phyloP scores from a whole-genome alignment of 2,113 vertebrate genomes.

The Triplophysa siluroides region DNA sequence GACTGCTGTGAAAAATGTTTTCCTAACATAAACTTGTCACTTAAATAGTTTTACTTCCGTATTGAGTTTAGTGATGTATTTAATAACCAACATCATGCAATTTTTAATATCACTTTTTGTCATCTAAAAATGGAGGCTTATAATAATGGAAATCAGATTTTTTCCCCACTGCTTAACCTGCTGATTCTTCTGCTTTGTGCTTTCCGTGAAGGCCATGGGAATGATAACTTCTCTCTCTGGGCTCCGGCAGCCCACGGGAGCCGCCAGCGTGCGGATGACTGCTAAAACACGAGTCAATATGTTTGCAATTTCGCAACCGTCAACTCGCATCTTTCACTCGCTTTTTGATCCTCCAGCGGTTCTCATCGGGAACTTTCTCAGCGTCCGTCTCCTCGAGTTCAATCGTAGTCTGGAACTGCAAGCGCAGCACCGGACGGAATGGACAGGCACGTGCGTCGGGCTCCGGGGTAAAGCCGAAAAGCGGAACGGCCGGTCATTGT shows the following conservation, averaged over 20 bases:
- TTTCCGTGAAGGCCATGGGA: constrained; percentile 2
- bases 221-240: constrained; percentile 22
- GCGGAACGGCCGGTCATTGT: constrained; percentile 16
- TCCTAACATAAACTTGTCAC: background rate
- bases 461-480: background rate
- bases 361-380: constrained; percentile 12
- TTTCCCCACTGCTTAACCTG: background rate
- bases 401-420: constrained; percentile 17
- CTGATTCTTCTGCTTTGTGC: background rate
- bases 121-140: background rate
- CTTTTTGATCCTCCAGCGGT: constrained; percentile 4
- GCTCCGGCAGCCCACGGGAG: constrained; percentile 3
- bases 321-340: constrained; percentile 19
- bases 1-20: background rate
- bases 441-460: background rate
- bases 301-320: constrained; percentile 27
- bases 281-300: constrained; percentile 18
- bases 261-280: constrained; percentile 2
- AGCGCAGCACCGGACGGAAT: background rate
- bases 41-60: background rate
- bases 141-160: constrained; percentile 4
- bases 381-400: background rate
- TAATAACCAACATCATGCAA: background rate
- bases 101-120: constrained; percentile 4
- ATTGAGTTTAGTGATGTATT: no score